Base-by-base conservation (phyloP, 2,797 vertebrate species). In the Poeciliopsis infans region DNA sequence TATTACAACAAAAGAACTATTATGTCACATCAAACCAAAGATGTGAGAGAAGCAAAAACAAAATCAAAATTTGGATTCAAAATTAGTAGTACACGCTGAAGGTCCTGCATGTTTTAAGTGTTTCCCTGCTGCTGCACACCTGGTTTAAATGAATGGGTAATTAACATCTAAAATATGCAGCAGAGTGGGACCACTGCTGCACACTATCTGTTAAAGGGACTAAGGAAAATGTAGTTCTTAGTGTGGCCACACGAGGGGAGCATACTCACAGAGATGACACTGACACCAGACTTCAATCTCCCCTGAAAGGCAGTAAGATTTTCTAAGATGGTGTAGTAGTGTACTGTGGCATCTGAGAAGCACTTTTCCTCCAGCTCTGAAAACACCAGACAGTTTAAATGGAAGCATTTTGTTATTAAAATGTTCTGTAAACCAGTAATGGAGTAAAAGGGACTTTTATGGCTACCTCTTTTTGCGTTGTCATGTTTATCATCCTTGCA, bases 221-320 rank as follows among this genome's bases (percentile, higher is more conserved):
- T 7, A 18, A 31, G 11, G 61, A 0, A 47, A 20, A 5, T 7
- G 7, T 41, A 87, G 57, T 83, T 86, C 47, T 76, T 59, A 12
- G 1, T 59, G 13, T 75, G 61, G 8, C 90, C 91, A 90, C 83
- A 80, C 7, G 90, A 76, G 81, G 89, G 81, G 73, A 61, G 70
- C 23, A 71, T 86, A 95, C 97, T 97, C 95, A 98, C 97, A 77
- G 96, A 96, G 85, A 97, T 89, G 83, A 96, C 96, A 3, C 72
- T 78, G 15, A 96, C 90, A 74, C 95, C 96, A 75, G 95, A 88
- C 70, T 96, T 94, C 82, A 81, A 96, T 84, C 92, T 96, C 90
- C 97, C 97, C 53, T 96, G 91, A 78, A 92, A 94, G 86, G 3
- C 49, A 25, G 96, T 87, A 71, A 97, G 77, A 3, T 91, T 90